A percentile compares a stretch with the other conserved stretches of the same genome.
These are phyloP conservation scores for Erpornis zantholeuca DNA, from an alignment of 2,113 vertebrate genomes.

Conservation along the genomic window DNA sequence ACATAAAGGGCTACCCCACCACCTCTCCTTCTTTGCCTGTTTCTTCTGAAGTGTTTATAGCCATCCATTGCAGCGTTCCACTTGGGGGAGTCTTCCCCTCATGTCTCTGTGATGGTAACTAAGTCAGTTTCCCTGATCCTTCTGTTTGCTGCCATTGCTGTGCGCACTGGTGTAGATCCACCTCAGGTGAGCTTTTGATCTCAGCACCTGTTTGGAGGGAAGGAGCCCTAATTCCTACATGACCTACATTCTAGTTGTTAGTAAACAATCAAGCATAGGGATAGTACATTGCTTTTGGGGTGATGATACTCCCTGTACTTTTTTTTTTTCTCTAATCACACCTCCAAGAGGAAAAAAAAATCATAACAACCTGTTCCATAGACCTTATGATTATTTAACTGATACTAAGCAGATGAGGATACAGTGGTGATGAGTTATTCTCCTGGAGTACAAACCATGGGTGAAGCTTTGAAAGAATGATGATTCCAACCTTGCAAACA, in stretches of 20 bases:
- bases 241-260: not conserved
- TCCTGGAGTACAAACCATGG: not conserved
- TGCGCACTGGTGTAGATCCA: no score
- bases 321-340: not conserved
- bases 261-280: not conserved
- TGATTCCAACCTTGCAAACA: not conserved
- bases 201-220: not conserved
- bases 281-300: not conserved
- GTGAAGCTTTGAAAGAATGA: not conserved
- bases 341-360: not conserved
- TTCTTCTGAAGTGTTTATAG: not conserved
- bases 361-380: not conserved
- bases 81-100: not conserved
- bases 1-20: not conserved
- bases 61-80: not conserved
- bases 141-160: not conserved
- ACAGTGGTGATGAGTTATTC: not conserved
- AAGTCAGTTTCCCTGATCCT: not conserved
- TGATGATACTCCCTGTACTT: not conserved
- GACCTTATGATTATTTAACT: not conserved
- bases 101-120: not conserved
- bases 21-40: not conserved
- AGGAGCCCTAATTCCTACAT: not conserved
- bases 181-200: not conserved
- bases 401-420: not conserved